phyloP scores from a whole-genome alignment of 2,113 vertebrate genomes.

The Uria aalge region DNA sequence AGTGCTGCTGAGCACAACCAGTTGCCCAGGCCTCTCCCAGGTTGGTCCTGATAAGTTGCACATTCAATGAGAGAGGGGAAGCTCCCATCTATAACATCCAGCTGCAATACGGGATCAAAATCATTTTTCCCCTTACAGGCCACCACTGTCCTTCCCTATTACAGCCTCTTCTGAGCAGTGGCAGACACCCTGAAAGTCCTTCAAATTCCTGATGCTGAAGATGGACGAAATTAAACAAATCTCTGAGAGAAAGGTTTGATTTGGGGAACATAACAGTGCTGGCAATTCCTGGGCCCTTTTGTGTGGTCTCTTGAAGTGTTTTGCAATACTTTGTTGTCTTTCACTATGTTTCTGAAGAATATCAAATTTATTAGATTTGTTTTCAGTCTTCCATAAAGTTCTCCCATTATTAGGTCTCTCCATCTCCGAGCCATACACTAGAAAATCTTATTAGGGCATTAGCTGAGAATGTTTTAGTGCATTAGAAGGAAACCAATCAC shows the following conservation, averaged over 20 bases:
- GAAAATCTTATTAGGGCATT: conserved; percentile 35
- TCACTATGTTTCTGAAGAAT: not conserved
- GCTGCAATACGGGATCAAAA: not conserved
- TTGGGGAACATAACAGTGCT: not conserved
- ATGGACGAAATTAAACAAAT: not conserved
- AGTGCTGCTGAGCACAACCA: not conserved
- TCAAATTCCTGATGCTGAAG: not conserved
- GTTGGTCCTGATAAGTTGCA: not conserved
- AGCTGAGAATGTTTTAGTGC: conserved; percentile 7
- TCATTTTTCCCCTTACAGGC: not conserved
- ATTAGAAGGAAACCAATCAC: conserved; percentile 24
- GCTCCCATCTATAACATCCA: not conserved
- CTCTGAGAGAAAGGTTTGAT: not conserved
- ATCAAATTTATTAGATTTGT: not conserved
- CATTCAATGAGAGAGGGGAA: not conserved
- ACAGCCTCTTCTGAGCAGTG: not conserved
- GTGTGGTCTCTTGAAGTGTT: not conserved
- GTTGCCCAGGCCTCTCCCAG: not conserved
- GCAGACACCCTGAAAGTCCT: conserved; percentile 10
- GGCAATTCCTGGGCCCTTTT: not conserved
- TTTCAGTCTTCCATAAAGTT: conserved; percentile 2
- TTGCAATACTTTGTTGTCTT: not conserved
- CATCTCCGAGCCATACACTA: not conserved
- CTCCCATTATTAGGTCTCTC: not conserved
- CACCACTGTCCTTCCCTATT: not conserved